A percentile compares a stretch with the other conserved stretches of the same genome.
phyloP scores from a whole-genome alignment of 2,797 vertebrate genomes.

The Vespertilio murinus region DNA sequence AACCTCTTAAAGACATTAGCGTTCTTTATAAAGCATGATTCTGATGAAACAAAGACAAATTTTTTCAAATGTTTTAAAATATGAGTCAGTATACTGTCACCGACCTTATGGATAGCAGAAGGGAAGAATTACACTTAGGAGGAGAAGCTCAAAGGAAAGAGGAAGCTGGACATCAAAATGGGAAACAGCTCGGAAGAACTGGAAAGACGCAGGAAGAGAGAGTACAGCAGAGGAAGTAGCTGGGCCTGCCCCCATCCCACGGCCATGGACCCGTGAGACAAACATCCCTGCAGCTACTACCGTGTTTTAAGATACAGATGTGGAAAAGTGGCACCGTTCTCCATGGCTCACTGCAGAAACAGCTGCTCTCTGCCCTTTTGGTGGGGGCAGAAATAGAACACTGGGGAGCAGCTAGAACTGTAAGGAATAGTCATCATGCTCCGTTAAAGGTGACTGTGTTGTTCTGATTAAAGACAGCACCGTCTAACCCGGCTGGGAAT shows the following conservation, averaged over 20 bases:
- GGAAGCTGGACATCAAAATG: constrained; percentile 55
- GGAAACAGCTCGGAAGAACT: constrained; percentile 8
- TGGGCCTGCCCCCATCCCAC: neutral
- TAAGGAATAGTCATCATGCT: no score
- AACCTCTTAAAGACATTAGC: neutral
- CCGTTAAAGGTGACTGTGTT: no score
- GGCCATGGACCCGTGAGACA: neutral
- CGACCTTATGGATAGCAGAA: neutral
- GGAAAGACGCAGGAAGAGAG: neutral
- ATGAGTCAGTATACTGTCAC: neutral
- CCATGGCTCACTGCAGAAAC: neutral
- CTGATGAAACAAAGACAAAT: neutral
- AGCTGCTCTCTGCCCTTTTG: no score
- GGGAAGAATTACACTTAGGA: neutral
- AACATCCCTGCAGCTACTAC: neutral
- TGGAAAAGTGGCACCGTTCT: neutral
- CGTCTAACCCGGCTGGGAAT: no score
- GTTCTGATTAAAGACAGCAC: no score
- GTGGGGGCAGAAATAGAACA: no score
- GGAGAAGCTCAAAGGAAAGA: constrained; percentile 35
- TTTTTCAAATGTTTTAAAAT: neutral
- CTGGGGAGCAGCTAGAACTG: no score
- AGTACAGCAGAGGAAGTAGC: neutral
- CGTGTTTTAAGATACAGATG: neutral
- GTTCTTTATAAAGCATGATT: constrained; percentile 6